Evolutionary conservation across 2,888 invertebrate genomes (phyloP), one percentile per base, ranked within the genome.

Genomic region (Nematopogon swammerdamellus): DNA sequence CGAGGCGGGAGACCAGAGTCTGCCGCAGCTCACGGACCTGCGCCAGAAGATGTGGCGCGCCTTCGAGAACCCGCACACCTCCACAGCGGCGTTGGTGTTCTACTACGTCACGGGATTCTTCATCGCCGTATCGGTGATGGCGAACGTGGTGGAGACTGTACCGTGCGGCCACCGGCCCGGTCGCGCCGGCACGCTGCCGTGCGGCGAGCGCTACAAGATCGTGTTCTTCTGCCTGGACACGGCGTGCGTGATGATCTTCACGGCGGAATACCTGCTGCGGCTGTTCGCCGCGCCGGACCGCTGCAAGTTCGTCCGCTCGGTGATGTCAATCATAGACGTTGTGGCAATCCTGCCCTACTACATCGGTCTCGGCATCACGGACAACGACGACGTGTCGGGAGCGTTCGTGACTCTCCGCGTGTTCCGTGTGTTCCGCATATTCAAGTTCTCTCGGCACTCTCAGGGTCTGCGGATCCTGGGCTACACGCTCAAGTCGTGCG

Each of bases 41-140:
- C 83, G 94, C 58, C 92, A 97, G 70, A 92, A 93, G 73, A 97
- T 99, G 97, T 99, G 99, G 99, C 84, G 97, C 61, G 98, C 99
- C 47, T 99, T 99, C 72, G 98, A 99, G 77, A 99, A 99, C 81
- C 97, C 99, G 25, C 98, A 99, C 80, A 96, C 96, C 52, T 96
- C 97, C 51, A 99, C 98, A 43, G 92, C 97, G 5, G 99, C 99
- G n/a, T 83, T 99, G 61, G 98, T 99, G 53, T 99, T 99, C 77
- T 99, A 99, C 79, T 99, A 99, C 79, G 99, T 99, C 53, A 99
- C 99, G 46, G 99, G 99, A 49, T 99, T 98, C 81, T 99, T 99
- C 82, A 99, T 99, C 63, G 98, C 99, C 58, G 96, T 99, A 46
- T 97, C 97, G 55, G 99, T 99, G 63, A 91, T 98, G 89, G 98